Evolutionary conservation across 2,797 vertebrate species (phyloP), one percentile per base, ranked within the genome.

Genomic region (Prionace glauca): DNA sequence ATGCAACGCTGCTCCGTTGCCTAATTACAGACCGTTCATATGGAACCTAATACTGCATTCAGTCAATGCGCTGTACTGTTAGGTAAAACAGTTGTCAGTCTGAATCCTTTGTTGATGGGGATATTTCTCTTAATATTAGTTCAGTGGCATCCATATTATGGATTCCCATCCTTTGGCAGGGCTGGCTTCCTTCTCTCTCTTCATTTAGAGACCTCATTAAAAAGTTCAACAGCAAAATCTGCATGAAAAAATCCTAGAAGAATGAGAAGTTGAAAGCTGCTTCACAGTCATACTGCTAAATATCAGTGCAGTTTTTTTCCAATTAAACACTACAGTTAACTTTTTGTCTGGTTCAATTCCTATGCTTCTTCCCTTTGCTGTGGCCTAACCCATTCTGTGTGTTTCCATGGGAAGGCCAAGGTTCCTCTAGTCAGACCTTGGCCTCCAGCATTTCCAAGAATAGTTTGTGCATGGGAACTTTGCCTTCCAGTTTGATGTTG

Each of bases 381-480:
- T 77, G 92, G 95, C 95, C 95, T 96, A 87, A 86, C 95, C 77
- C 95, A 69, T 88, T 69, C 95, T 94, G 96, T 96, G 96, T 97
- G 97, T 97, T 97, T 95, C 97, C 96, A 96, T 95, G 96, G 96
- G 97, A 96, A 96, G 96, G 97, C 97, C 97, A 96, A 95, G 96
- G 97, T 97, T 96, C 97, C 97, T 96, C 97, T 96, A 97, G 98
- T 99, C 98, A 99, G 97, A 99, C 99, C 98, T 99, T 99, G 97
- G 99, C 99, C 98, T 99, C 99, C 97, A 99, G 98, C 98, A 99
- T 99, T 98, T 99, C 99, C 98, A 99, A 98, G 98, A 99, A 99
- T 97, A 99, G 99, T 99, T 99, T 99, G 98, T 99, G 99, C 99
- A 99, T 99, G 97, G 99, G 99, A 97, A 99, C 99, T 97, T 99